phyloP scores from a whole-genome alignment of 2,888 invertebrate species.

The Poecilobothrus nobilitatus region DNA sequence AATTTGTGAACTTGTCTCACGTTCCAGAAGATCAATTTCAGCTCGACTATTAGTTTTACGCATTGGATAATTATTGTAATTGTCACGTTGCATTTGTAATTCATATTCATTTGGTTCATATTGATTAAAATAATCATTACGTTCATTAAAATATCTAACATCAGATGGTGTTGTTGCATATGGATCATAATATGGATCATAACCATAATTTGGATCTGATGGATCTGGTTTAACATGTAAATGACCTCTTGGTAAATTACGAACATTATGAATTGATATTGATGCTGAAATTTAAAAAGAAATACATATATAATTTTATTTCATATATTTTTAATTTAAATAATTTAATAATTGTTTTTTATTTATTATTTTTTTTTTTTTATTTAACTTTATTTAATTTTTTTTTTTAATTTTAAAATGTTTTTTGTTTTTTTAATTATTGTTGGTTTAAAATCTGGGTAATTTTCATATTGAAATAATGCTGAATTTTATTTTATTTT shows the following conservation, averaged over 20 bases:
- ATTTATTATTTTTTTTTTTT: constrained; percentile 21
- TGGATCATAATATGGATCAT: constrained; percentile 18
- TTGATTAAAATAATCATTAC: constrained; percentile 24
- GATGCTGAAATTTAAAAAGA: constrained; percentile 51
- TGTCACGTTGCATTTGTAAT: background rate
- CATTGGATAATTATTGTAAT: constrained; percentile 30
- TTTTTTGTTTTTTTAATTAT: too few relatives aligned
- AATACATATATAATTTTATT: constrained; percentile 15
- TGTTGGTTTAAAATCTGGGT: too few relatives aligned
- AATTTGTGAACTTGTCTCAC: constrained; percentile 42
- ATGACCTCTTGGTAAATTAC: constrained; percentile 42
- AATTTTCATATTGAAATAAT: too few relatives aligned
- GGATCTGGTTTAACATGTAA: constrained; percentile 42
- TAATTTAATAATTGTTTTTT: constrained; percentile 31
- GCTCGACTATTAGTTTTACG: constrained; percentile 39
- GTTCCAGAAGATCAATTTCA: constrained; percentile 42
- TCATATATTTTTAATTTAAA: too few relatives aligned
- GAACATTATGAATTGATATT: constrained; percentile 52
- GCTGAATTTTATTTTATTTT: too few relatives aligned
- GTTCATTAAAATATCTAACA: constrained; percentile 23
- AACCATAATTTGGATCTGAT: constrained; percentile 21
- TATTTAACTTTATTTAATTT: constrained; percentile 15
- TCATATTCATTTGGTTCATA: constrained; percentile 20
- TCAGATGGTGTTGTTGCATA: constrained; percentile 14
- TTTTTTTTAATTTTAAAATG: too few relatives aligned